phyloP scores from a whole-genome alignment of 2,888 invertebrate genomes.

The Lasioglossum lativentre region DNA sequence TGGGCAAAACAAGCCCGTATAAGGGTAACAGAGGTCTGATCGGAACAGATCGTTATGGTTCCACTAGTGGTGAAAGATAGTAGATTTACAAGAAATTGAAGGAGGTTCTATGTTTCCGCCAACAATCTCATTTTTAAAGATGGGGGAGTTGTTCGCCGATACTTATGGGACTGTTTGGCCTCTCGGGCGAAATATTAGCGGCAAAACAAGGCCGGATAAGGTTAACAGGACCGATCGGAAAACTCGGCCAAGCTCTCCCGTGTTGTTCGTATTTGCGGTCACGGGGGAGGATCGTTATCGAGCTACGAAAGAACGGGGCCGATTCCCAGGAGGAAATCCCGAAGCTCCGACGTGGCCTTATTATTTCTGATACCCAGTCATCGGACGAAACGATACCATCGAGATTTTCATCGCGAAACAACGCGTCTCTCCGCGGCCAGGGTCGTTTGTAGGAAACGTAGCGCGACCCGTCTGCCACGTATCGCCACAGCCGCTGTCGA shows the following conservation, averaged over 20 bases:
- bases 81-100: not conserved
- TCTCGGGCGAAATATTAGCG: slow-evolving; percentile 30
- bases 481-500: not conserved
- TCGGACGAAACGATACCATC: slow-evolving; percentile 37
- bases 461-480: not conserved
- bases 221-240: slow-evolving; percentile 60
- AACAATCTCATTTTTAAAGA: not conserved
- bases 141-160: not conserved
- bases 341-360: slow-evolving; percentile 51
- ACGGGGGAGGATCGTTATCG: slow-evolving; percentile 52
- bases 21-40: no score
- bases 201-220: slow-evolving; percentile 41
- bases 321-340: slow-evolving; percentile 48
- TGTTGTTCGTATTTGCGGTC: slow-evolving; percentile 56
- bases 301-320: slow-evolving; percentile 35
- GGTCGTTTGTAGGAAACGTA: slow-evolving; percentile 1
- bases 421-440: not conserved
- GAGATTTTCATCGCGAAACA: slow-evolving; percentile 44
- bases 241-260: slow-evolving; percentile 69
- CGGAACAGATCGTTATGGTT: not conserved
- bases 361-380: slow-evolving; percentile 63
- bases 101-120: rapidly evolving
- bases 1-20: no score
- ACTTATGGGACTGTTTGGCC: not conserved
- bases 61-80: no score